phyloP scores from a whole-genome alignment of 2,888 invertebrate genomes.

The Eupithecia inturbata region DNA sequence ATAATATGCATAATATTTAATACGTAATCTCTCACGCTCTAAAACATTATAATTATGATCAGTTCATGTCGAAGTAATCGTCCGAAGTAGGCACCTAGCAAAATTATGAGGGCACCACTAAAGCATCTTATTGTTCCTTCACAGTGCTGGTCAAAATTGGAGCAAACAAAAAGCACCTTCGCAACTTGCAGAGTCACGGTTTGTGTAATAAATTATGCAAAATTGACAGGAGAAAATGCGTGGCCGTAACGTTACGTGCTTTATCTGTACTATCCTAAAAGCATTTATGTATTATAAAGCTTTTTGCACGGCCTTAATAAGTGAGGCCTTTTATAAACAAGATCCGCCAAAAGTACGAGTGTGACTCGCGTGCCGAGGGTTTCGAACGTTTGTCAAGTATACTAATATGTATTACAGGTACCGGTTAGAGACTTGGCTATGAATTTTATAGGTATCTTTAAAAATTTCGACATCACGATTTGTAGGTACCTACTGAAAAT shows the following conservation, averaged over 20 bases:
- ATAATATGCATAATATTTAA: too few relatives aligned
- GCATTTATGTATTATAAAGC: slow-evolving; percentile 43
- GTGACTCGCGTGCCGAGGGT: too few relatives aligned
- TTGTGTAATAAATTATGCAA: slow-evolving; percentile 63
- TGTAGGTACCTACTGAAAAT: too few relatives aligned
- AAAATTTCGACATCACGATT: too few relatives aligned
- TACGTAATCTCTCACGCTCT: too few relatives aligned
- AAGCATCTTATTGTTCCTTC: not conserved
- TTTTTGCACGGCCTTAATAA: slow-evolving; percentile 30
- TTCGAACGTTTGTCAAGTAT: too few relatives aligned
- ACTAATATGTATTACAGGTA: too few relatives aligned
- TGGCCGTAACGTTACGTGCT: slow-evolving; percentile 53
- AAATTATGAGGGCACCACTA: not conserved
- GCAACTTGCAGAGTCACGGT: slow-evolving; percentile 54
- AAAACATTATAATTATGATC: too few relatives aligned
- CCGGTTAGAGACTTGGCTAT: too few relatives aligned
- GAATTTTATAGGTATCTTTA: too few relatives aligned
- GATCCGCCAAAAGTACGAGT: too few relatives aligned
- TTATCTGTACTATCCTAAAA: slow-evolving; percentile 52
- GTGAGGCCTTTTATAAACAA: slow-evolving; percentile 25
- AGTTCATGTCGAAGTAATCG: not conserved
- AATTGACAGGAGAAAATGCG: slow-evolving; percentile 59
- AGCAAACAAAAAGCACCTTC: slow-evolving; percentile 15
- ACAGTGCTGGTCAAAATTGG: slow-evolving; percentile 3
- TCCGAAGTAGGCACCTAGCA: not conserved